Percentiles rank a stretch among this genome's conserved stretches.
Conservation (phyloP, 2,113 vertebrate genomes). For the Antidorcas marsupialis region DNA sequence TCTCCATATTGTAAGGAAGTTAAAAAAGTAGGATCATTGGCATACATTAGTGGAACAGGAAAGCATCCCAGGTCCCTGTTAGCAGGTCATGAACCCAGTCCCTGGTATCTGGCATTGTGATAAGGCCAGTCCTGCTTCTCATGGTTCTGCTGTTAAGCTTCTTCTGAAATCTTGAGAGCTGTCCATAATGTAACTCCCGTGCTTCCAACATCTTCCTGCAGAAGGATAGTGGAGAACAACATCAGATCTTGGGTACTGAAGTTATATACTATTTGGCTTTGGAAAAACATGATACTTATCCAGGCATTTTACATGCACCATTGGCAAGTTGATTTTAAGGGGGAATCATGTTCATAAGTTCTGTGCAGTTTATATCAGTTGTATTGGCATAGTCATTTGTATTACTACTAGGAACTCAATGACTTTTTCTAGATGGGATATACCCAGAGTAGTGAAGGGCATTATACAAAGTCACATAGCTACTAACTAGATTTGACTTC, state of each 20-base stretch:
- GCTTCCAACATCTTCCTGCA: background rate
- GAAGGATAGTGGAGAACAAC: background rate
- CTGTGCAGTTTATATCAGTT: background rate
- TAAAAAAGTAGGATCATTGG: background rate
- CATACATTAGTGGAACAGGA: background rate
- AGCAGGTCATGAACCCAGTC: background rate
- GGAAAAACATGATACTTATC: background rate
- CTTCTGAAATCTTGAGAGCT: background rate
- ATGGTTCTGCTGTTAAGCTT: background rate
- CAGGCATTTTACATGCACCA: background rate
- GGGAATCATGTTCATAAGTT: background rate
- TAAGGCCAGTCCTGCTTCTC: background rate
- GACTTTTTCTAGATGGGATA: background rate
- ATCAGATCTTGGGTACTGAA: background rate
- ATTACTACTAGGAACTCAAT: background rate
- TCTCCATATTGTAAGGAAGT: background rate
- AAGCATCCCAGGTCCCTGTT: background rate
- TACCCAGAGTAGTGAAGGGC: background rate
- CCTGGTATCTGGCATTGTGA: background rate
- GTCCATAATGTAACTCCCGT: background rate
- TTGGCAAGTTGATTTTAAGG: background rate
- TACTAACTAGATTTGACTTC: background rate
- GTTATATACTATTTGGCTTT: background rate
- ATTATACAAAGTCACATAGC: background rate
- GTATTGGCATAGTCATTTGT: background rate